Base-by-base conservation (phyloP, 1,140 invertebrate species). In the Anastrepha ludens region DNA sequence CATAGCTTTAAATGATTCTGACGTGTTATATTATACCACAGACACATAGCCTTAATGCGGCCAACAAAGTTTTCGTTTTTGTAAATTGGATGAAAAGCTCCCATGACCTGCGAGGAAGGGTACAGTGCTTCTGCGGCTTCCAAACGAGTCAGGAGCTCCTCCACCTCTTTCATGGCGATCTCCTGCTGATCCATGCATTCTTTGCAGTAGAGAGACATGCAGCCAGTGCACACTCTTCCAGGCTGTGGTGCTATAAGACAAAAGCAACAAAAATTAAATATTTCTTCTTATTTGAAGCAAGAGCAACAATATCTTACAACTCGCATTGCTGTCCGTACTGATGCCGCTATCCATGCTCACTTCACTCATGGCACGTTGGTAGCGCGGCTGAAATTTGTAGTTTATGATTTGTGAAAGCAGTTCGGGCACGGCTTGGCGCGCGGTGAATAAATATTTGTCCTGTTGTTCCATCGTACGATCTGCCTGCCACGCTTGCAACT, bases 1-100 rank as follows among this genome's bases (percentile, higher is more conserved):
- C 96, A 94, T 67, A 98, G 93, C 91, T 97, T 98, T 41, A 98
- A 94, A 88, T 96, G 95, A 92, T 97, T 96, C 91, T 98, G 96
- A 91, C 95, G 95, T 0, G 96, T 98, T 93, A 98, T 97, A 92
- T 98, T 99, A 91, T 97, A 97, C 97, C 97, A 99, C 4, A 98
- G 94, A 91, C 96, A 97, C 94, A 99, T 96, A 6, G 97, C 96
- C 94, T 96, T 96, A 7, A 97, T 94, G 89, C 96, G 94, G 2
- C 94, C 94, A 13, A 94, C 95, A 92, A 97, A 97, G 87, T 95
- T 94, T 41, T 94, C 90, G 88, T 95, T 95, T 88, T 94, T 95
- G 90, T 97, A 97, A 6, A 96, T 92, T 2, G 96, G 96, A 94
- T 97, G 97, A 87, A 97, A 95, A 9, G 94, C 91, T 1, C 95